Evolutionary conservation across 1,140 invertebrate genomes (phyloP), one percentile per base, ranked within the genome.

Genomic region (Drosophila ogumai): DNA sequence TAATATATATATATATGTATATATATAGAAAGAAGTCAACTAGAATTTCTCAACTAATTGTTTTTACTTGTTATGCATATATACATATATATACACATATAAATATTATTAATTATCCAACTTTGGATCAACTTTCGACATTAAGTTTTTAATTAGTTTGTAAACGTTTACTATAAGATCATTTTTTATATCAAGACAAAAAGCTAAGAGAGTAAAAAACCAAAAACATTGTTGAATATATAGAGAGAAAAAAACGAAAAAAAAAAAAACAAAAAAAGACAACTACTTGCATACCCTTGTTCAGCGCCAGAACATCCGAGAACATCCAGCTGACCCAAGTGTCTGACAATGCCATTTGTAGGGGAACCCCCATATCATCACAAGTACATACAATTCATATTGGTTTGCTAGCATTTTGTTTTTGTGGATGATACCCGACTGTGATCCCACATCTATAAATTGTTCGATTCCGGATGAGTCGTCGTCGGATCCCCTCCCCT

Each of bases 71-170:
- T 67, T 67, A 67, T 66, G 41, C 56, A 61, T 43, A 52, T 19
- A 38, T 17, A 66, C 10, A 57, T 63, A 66, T 78, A 60, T 13
- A 67, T 61, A 64, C 34, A 60, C 41, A 66, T 47, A 77, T 34
- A 59, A 47, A 74, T 72, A 64, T 43, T 59, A 44, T 65, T 68
- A 68, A 68, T 32, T 67, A 68, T 68, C 65, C 65, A 50, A 32
- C 64, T 40, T 47, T 41, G 65, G 65, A 68, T 66, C 38, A 68
- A 69, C 72, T 65, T 74, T 56, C 22, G 73, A 85, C 61, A 76
- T 77, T 85, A 85, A 85, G 81, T 85, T 85, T 85, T 80, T 77
- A 85, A 85, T 80, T 85, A 85, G 81, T 80, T 54, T 47, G 38
- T 81, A 81, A 80, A 28, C 50, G 50, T 59, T 49, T 46, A 44